Conservation (phyloP, 2,797 vertebrate species). For the Pagetopsis macropterus region DNA sequence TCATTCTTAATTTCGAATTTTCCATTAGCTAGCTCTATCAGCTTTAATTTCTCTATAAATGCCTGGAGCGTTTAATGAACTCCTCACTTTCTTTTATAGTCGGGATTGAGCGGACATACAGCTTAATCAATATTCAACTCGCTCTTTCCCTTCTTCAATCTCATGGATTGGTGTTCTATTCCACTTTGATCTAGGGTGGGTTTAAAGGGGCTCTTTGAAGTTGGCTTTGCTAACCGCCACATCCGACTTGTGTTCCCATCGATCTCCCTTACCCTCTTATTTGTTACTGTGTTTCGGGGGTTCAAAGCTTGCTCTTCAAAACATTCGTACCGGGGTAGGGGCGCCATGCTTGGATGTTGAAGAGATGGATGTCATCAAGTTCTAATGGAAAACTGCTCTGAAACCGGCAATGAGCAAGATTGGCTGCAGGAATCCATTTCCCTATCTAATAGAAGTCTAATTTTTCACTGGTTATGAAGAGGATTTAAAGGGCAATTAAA, state of each 20-base stretch:
- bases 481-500: slow-evolving; percentile 20
- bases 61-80: slow-evolving; percentile 67
- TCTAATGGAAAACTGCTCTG: slow-evolving; percentile 38
- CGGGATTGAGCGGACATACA: slow-evolving; percentile 66
- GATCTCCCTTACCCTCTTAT: slow-evolving; percentile 79
- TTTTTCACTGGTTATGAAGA: slow-evolving; percentile 33
- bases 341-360: slow-evolving; percentile 46
- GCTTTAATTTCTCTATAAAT: slow-evolving; percentile 67
- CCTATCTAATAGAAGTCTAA: slow-evolving; percentile 34
- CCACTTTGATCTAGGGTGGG: slow-evolving; percentile 82
- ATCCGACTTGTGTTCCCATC: slow-evolving; percentile 84
- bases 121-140: slow-evolving; percentile 83
- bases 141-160: slow-evolving; percentile 72
- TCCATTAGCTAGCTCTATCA: slow-evolving; percentile 45
- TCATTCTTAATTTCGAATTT: slow-evolving; percentile 63
- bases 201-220: slow-evolving; percentile 85
- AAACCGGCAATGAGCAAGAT: slow-evolving; percentile 23
- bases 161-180: slow-evolving; percentile 79
- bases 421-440: slow-evolving; percentile 43
- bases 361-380: slow-evolving; percentile 43
- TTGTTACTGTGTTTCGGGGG: slow-evolving; percentile 78
- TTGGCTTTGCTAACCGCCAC: slow-evolving; percentile 82
- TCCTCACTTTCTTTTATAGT: slow-evolving; percentile 66
- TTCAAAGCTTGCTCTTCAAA: slow-evolving; percentile 80
- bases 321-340: slow-evolving; percentile 54